phyloP scores from a whole-genome alignment of 2,888 invertebrate species.

The Noctua fimbriata region DNA sequence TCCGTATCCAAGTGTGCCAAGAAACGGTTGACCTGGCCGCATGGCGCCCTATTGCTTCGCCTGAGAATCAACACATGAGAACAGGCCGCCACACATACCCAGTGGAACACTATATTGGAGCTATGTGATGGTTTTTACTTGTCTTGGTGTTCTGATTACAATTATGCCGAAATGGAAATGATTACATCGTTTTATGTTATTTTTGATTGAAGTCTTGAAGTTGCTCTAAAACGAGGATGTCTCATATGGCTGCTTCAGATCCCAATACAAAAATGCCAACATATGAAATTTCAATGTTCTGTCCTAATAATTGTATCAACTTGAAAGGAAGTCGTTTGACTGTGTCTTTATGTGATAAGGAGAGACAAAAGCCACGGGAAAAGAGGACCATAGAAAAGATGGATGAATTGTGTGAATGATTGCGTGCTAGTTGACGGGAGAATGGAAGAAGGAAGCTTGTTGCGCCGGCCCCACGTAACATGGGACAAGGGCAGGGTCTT shows the following conservation, averaged over 20 bases:
- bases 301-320: background rate
- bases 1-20: slow-evolving; percentile 64
- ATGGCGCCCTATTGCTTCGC: slow-evolving; percentile 32
- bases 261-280: background rate
- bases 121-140: background rate
- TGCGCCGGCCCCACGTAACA: too few relatives aligned
- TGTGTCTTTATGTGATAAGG: background rate
- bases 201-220: background rate
- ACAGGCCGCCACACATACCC: slow-evolving; percentile 38
- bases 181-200: background rate
- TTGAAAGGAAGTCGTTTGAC: background rate
- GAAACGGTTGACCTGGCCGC: slow-evolving; percentile 65
- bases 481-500: background rate
- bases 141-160: background rate
- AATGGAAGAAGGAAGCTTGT: background rate
- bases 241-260: background rate
- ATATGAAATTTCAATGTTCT: background rate
- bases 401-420: background rate
- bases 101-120: slow-evolving; percentile 3
- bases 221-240: background rate
- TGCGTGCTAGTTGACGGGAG: background rate
- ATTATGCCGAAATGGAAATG: background rate
- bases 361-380: background rate
- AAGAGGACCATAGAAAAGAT: background rate
- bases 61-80: slow-evolving; percentile 67